phyloP scores from a whole-genome alignment of 53 echinoderm and acorn worm genomes.

The Astropecten irregularis region DNA sequence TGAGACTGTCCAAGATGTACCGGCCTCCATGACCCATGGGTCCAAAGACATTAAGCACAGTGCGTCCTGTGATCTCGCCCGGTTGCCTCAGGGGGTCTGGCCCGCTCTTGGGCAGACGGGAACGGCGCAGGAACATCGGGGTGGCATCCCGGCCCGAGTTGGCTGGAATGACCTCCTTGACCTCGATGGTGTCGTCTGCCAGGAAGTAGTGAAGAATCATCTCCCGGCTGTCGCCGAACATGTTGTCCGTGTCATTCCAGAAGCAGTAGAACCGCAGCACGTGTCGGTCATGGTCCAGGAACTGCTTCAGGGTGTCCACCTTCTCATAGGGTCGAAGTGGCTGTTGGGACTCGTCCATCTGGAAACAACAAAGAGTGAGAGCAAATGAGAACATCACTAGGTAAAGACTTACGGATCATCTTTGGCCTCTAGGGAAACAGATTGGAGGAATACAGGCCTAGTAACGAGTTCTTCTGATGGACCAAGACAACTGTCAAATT shows the following conservation, averaged over 20 bases:
- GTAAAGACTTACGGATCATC: too few relatives aligned
- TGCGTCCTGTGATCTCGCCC: constrained; percentile 88
- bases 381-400: too few relatives aligned
- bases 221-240: constrained; percentile 96
- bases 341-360: constrained; percentile 98
- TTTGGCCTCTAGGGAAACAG: too few relatives aligned
- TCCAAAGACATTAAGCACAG: constrained; percentile 96
- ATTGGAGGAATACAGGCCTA: too few relatives aligned
- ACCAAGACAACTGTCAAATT: too few relatives aligned
- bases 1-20: constrained; percentile 94
- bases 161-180: constrained; percentile 90
- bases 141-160: constrained; percentile 78
- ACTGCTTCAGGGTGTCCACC: constrained; percentile 98
- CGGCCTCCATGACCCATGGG: constrained; percentile 95
- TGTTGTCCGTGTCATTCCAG: constrained; percentile 98
- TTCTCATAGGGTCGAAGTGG: constrained; percentile 95
- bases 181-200: constrained; percentile 88
- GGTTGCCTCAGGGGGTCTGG: constrained; percentile 90
- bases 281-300: constrained; percentile 96
- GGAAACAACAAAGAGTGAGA: too few relatives aligned
- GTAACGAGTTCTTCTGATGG: too few relatives aligned
- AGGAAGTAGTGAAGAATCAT: constrained; percentile 95
- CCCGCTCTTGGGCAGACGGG: constrained; percentile 77
- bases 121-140: constrained; percentile 89
- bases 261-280: constrained; percentile 92